Evolutionary conservation across 2,797 vertebrate genomes (phyloP), one percentile per base, ranked within the genome.

Genomic region (Fringilla coelebs): DNA sequence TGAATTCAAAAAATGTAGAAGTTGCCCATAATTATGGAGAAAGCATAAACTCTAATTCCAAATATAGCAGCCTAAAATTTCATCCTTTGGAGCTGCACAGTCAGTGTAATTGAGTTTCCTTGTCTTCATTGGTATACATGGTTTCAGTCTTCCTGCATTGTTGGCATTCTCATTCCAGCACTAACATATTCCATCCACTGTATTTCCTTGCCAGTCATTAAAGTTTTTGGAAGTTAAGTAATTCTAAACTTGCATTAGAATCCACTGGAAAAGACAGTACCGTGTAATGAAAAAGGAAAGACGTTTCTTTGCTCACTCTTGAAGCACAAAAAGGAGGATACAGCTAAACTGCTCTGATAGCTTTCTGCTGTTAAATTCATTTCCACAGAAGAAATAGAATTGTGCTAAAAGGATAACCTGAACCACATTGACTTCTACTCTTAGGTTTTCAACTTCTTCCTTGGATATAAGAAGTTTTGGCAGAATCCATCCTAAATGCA

Each of bases 171-270:
- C 5, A 41, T 58, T 74, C 57, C 28, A 85, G 48, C 60, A 66
- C 19, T 61, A 76, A 60, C 31, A 4, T 60, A 19, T 73, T 76
- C 28, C 32, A 52, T 61, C 51, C 52, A 24, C 32, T 79, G 20
- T 40, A 10, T 79, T 74, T 92, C 36, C 36, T 76, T 85, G 60
- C 24, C 1, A 2, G n/a, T 51, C 0, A 0, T 55, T 51, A 32
- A 61, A 79, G 72, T 65, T 95, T 81, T 80, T 13, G 3, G 28
- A 60, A 79, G 15, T 20, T 75, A 54, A 89, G 38, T 82, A 52
- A 52, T 79, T 89, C 31, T 46, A 24, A 74, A 48, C 38, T 77
- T 34, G 16, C 57, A 32, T 45, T n/a, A 65, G 52, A 85, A 80
- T 68, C 41, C 61, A 67, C n/a, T 63, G 68, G 61, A 58, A 89